Conservation (phyloP, 2,888 invertebrate species). For the Urechis unicinctus region DNA sequence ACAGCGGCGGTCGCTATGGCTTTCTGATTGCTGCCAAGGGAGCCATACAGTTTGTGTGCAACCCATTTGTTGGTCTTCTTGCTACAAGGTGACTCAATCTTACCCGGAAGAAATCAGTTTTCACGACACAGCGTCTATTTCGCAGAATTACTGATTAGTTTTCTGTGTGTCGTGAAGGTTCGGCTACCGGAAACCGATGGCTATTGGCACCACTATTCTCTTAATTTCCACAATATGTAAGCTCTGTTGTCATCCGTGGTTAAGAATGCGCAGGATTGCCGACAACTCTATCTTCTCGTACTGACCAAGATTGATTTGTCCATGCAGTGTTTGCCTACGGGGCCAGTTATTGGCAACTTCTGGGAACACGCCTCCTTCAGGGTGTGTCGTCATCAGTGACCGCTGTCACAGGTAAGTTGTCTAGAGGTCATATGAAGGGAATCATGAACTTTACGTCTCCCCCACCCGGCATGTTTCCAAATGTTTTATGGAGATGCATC, state of each 20-base stretch:
- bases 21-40: conserved; percentile 21
- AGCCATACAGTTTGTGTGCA: conserved; percentile 19
- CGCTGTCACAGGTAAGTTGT: conserved; percentile 21
- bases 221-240: conserved; percentile 15
- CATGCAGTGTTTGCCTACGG: conserved; percentile 18
- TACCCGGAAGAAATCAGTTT: too few species aligned
- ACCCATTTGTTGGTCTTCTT: conserved; percentile 19
- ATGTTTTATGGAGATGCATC: too few species aligned
- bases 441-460: too few species aligned
- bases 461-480: too few species aligned
- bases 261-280: not conserved
- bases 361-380: conserved; percentile 15
- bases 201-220: conserved; percentile 13
- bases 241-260: not conserved
- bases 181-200: conserved; percentile 18
- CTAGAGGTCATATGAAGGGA: too few species aligned
- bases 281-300: not conserved
- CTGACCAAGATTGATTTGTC: not conserved
- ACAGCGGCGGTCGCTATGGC: conserved; percentile 17
- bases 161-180: conserved; percentile 9
- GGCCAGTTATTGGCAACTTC: conserved; percentile 11
- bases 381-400: conserved; percentile 18
- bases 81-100: conserved; percentile 14
- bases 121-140: not conserved
- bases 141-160: not conserved